These are phyloP conservation scores for Pristionchus exspectatus DNA, from an alignment of 2,888 invertebrate genomes.

Conservation along the genomic window DNA sequence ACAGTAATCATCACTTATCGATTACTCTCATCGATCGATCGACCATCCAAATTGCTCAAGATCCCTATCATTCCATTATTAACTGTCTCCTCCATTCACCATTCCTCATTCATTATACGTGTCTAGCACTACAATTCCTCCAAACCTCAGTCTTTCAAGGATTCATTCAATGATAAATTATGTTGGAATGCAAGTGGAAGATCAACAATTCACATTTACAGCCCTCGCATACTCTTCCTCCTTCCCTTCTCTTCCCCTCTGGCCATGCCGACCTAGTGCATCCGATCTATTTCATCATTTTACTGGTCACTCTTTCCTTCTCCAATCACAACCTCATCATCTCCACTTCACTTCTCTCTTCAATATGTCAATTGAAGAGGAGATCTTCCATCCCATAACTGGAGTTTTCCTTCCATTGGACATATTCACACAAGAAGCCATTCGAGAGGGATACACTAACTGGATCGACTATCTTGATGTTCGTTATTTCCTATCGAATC, in stretches of 20 bases:
- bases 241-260: background rate
- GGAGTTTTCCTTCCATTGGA: background rate
- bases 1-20: background rate
- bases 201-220: background rate
- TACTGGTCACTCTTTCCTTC: background rate
- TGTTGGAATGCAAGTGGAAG: background rate
- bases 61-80: background rate
- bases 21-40: background rate
- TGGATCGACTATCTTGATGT: background rate
- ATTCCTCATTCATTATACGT: background rate
- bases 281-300: background rate
- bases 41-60: constrained; percentile 28
- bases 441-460: background rate
- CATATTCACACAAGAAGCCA: background rate
- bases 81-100: background rate
- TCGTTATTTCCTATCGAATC: background rate
- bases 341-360: background rate
- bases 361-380: background rate
- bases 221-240: background rate
- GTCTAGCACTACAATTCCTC: background rate
- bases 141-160: background rate
- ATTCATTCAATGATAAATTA: background rate
- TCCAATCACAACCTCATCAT: background rate
- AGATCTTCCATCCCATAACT: background rate
- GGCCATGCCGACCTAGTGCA: too few relatives aligned